Conservation (phyloP, 35 echinoderm and acorn worm species). For the Acanthaster planci region DNA sequence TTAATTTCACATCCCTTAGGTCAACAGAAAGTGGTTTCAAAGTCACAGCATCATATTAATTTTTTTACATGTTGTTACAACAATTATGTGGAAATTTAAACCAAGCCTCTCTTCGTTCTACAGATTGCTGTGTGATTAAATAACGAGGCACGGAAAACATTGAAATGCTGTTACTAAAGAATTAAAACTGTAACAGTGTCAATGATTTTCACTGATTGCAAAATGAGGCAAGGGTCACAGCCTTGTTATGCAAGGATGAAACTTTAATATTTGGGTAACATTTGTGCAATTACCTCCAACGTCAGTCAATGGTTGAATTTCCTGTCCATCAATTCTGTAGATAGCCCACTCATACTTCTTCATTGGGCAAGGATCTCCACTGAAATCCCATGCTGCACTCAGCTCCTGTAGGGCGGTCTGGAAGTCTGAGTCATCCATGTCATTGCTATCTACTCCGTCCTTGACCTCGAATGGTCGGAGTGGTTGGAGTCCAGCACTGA, state of each 20-base stretch:
- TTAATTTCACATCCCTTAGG: too few species aligned
- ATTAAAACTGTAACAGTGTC: too few species aligned
- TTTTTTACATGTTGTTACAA: too few species aligned
- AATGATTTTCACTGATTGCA: too few species aligned
- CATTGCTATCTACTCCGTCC: slow-evolving; percentile 25
- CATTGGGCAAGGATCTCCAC: slow-evolving; percentile 62
- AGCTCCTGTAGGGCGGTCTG: slow-evolving; percentile 17
- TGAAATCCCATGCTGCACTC: slow-evolving; percentile 55
- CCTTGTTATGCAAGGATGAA: not conserved
- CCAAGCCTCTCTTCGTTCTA: too few species aligned
- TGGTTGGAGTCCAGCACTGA: slow-evolving; percentile 31
- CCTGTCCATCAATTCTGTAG: slow-evolving; percentile 40
- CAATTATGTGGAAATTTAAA: too few species aligned
- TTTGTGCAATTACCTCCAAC: slow-evolving; percentile 37
- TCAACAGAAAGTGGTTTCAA: too few species aligned
- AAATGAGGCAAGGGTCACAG: too few species aligned
- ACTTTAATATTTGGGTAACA: not conserved
- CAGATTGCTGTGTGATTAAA: too few species aligned
- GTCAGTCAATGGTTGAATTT: slow-evolving; percentile 30
- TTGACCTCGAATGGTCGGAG: slow-evolving; percentile 17
- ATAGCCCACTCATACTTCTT: slow-evolving; percentile 59
- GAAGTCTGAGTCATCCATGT: slow-evolving; percentile 33
- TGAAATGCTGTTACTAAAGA: too few species aligned
- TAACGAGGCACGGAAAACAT: too few species aligned
- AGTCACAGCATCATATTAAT: too few species aligned